phyloP scores from a whole-genome alignment of 2,113 vertebrate genomes.

The Reinhardtius hippoglossoides region DNA sequence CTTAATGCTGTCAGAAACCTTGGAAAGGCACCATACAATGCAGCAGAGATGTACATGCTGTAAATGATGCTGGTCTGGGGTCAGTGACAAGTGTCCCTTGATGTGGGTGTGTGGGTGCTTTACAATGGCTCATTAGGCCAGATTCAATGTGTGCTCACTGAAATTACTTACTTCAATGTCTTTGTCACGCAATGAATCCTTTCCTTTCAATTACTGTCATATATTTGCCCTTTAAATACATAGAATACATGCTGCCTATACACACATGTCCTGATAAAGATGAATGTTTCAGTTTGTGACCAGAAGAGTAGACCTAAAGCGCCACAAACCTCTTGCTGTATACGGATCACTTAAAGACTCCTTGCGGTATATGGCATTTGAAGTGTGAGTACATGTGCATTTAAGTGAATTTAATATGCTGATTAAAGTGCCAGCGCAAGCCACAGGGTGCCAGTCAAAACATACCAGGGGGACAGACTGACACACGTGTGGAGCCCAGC shows the following conservation, averaged over 20 bases:
- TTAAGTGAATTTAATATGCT: constrained; percentile 18
- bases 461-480: constrained; percentile 20
- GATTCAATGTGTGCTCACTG: background rate
- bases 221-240: background rate
- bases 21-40: constrained; percentile 4
- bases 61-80: constrained; percentile 33
- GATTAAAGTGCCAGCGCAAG: constrained; percentile 11
- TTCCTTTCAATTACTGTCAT: background rate
- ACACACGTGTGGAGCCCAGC: constrained; percentile 34
- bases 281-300: background rate
- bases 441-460: background rate
- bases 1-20: constrained; percentile 19
- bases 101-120: constrained; percentile 24
- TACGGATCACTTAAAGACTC: background rate
- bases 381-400: constrained; percentile 16
- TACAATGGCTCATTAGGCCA: constrained; percentile 1
- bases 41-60: constrained; percentile 7
- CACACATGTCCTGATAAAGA: background rate
- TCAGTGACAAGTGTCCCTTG: constrained; percentile 28
- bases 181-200: constrained; percentile 12
- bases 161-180: constrained; percentile 2
- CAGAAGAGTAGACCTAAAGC: background rate
- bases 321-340: background rate
- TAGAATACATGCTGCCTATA: background rate
- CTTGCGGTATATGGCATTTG: background rate